These are phyloP conservation scores for Morinoia aosen DNA, from an alignment of 2,888 invertebrate species.

Conservation along the genomic window DNA sequence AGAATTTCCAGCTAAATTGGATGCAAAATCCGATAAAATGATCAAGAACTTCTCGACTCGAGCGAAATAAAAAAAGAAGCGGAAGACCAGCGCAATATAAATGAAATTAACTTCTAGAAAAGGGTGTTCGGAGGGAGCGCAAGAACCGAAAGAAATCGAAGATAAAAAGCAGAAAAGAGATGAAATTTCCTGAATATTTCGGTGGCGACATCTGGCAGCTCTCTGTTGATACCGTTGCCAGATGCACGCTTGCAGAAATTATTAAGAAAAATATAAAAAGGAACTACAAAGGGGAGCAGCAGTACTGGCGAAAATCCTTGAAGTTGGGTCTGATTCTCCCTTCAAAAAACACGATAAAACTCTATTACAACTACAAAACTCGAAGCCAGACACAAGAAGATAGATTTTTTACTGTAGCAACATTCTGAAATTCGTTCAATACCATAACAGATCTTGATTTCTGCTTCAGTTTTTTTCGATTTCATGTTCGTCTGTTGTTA, in stretches of 20 bases:
- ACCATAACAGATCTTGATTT: too few species aligned
- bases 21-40: neutral
- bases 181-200: neutral
- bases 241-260: neutral
- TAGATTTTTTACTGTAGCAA: neutral
- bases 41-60: neutral
- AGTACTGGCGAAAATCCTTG: neutral
- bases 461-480: too few species aligned
- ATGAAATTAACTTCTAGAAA: constrained; percentile 2
- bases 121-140: neutral
- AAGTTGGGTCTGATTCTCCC: neutral
- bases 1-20: neutral
- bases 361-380: neutral
- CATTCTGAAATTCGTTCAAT: neutral
- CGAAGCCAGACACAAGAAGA: neutral
- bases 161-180: neutral
- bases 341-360: neutral
- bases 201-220: neutral
- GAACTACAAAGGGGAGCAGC: neutral
- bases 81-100: neutral
- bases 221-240: neutral
- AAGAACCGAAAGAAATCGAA: neutral
- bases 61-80: neutral
- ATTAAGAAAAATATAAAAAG: neutral
- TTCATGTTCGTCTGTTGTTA: too few species aligned